Conservation (phyloP, 2,888 invertebrate species). For the Phanerotoma sp. region DNA sequence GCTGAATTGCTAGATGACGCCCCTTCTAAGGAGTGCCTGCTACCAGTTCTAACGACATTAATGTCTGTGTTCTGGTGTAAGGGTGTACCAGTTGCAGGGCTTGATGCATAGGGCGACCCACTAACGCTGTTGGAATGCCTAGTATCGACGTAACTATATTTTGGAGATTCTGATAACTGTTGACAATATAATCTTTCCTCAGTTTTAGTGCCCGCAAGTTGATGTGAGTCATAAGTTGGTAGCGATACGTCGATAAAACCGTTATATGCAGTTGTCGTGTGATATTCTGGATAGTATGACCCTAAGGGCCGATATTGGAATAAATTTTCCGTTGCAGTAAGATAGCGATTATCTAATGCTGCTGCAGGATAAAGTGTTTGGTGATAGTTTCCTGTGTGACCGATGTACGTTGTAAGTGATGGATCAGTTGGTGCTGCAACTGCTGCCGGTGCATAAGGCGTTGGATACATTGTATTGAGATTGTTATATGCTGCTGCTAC, state of each 20-base stretch:
- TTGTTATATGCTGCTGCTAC: conserved; percentile 81
- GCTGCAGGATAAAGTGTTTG: conserved; percentile 63
- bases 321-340: conserved; percentile 76
- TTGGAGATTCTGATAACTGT: conserved; percentile 63
- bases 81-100: conserved; percentile 43
- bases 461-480: conserved; percentile 76
- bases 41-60: conserved; percentile 49
- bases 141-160: conserved; percentile 54
- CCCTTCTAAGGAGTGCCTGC: conserved; percentile 56
- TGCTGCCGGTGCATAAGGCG: conserved; percentile 75
- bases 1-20: conserved; percentile 64
- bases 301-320: conserved; percentile 90
- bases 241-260: conserved; percentile 80
- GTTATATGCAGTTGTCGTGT: conserved; percentile 74
- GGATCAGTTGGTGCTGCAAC: conserved; percentile 70
- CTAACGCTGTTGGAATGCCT: conserved; percentile 49
- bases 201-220: conserved; percentile 59
- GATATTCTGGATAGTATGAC: conserved; percentile 77
- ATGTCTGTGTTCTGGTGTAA: conserved; percentile 39
- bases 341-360: conserved; percentile 64
- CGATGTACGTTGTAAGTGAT: conserved; percentile 66
- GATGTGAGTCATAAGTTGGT: conserved; percentile 65
- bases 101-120: conserved; percentile 49
- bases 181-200: conserved; percentile 67
- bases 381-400: conserved; percentile 70